Conservation (phyloP, 2,888 invertebrate species). For the Nomada fucata region DNA sequence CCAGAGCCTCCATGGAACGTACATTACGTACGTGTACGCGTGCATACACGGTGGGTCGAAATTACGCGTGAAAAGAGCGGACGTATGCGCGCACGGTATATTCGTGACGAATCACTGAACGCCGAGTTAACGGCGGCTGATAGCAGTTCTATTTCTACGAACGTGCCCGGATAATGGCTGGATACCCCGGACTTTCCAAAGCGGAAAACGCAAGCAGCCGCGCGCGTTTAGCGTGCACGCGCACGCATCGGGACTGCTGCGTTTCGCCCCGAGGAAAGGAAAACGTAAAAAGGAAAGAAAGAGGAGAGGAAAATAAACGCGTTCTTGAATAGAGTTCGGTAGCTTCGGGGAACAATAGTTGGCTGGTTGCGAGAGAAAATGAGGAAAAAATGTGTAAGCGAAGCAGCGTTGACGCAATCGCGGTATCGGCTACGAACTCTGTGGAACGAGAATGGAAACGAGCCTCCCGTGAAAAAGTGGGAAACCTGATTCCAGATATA, state of each 20-base stretch:
- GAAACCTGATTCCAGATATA: slow-evolving; percentile 34
- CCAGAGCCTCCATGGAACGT: background rate
- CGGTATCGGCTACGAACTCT: slow-evolving; percentile 19
- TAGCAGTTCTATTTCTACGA: slow-evolving; percentile 59
- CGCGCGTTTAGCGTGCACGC: slow-evolving; percentile 30
- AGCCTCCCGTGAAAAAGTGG: slow-evolving; percentile 37
- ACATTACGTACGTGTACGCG: too few relatives aligned
- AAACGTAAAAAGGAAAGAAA: background rate
- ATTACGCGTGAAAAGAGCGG: slow-evolving; percentile 13
- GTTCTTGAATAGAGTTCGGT: slow-evolving; percentile 45
- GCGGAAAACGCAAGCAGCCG: slow-evolving; percentile 47
- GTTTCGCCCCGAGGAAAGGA: background rate
- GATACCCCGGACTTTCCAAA: slow-evolving; percentile 61
- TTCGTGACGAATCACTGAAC: slow-evolving; percentile 60
- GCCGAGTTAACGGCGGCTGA: slow-evolving; percentile 44
- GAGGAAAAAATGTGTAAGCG: slow-evolving; percentile 40
- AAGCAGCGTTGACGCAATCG: slow-evolving; percentile 56
- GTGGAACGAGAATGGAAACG: slow-evolving; percentile 17
- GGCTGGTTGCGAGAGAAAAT: slow-evolving; percentile 40
- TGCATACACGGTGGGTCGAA: too few relatives aligned
- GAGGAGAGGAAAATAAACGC: slow-evolving; percentile 9
- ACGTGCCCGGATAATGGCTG: slow-evolving; percentile 62
- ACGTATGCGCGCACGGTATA: background rate
- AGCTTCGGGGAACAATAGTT: slow-evolving; percentile 45
- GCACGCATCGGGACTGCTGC: slow-evolving; percentile 12